These are phyloP conservation scores for Solea senegalensis DNA, from an alignment of 2,113 vertebrate genomes.

Conservation along the genomic window DNA sequence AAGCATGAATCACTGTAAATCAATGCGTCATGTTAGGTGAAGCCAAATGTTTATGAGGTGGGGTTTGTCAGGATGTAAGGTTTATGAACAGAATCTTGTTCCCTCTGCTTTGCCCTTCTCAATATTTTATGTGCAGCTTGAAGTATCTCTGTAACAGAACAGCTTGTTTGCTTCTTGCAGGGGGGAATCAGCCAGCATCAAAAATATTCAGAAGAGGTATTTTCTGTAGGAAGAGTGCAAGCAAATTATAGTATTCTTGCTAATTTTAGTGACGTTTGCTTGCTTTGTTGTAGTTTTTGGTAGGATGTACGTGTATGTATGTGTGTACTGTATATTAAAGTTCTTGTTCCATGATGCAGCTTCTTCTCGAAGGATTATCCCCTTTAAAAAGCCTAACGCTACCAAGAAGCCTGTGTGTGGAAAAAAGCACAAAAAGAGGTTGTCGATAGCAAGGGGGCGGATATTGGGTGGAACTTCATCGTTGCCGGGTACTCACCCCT, in stretches of 20 bases:
- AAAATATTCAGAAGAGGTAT: slow-evolving; percentile 42
- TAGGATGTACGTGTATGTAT: neutral
- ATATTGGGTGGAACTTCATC: slow-evolving; percentile 87
- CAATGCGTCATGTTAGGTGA: slow-evolving; percentile 51
- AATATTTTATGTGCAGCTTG: slow-evolving; percentile 18
- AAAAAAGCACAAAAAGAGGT: slow-evolving; percentile 86
- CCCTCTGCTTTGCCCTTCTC: slow-evolving; percentile 22
- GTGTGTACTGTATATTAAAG: neutral
- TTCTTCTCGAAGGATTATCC: slow-evolving; percentile 15
- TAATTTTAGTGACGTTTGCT: neutral
- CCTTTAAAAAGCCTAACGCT: neutral
- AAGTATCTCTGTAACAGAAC: slow-evolving; percentile 1
- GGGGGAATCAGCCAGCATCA: slow-evolving; percentile 16
- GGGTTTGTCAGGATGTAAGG: slow-evolving; percentile 41
- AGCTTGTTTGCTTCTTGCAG: slow-evolving; percentile 11
- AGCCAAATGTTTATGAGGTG: slow-evolving; percentile 44
- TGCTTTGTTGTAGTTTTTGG: neutral
- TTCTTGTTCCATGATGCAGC: slow-evolving; percentile 36
- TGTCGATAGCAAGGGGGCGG: slow-evolving; percentile 76
- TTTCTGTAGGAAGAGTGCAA: slow-evolving; percentile 2
- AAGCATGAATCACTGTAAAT: slow-evolving; percentile 51
- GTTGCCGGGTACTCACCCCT: slow-evolving; percentile 90
- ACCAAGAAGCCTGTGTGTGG: slow-evolving; percentile 79
- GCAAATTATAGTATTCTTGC: neutral
- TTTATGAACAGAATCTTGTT: slow-evolving; percentile 22